phyloP scores from a whole-genome alignment of 2,888 invertebrate genomes.

The Sminthurinus aureus region DNA sequence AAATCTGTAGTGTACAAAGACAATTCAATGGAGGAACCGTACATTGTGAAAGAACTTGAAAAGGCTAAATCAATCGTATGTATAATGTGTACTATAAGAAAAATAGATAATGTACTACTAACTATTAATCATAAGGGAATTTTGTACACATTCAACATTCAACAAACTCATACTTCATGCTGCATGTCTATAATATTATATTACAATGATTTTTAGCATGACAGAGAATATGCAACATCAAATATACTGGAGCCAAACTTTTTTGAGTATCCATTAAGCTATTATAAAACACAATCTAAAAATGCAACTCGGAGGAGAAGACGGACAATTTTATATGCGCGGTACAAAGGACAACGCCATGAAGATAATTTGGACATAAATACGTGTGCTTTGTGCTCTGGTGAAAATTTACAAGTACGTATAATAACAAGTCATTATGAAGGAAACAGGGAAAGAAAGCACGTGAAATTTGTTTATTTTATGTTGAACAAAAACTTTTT shows the following conservation, averaged over 20 bases:
- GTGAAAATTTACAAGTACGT: conserved; percentile 44
- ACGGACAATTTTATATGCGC: background rate
- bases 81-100: background rate
- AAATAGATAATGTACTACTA: too few species aligned
- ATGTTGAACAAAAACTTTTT: too few species aligned
- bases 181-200: too few species aligned
- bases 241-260: background rate
- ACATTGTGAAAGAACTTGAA: background rate
- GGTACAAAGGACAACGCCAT: background rate
- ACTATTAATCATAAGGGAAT: too few species aligned
- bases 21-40: background rate
- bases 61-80: background rate
- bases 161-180: too few species aligned
- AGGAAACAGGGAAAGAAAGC: too few species aligned
- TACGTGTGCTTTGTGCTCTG: conserved; percentile 15
- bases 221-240: background rate
- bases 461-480: too few species aligned
- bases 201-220: too few species aligned
- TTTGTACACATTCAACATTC: too few species aligned
- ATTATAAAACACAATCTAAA: background rate
- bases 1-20: background rate
- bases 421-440: background rate
- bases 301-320: background rate
- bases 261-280: background rate
- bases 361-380: background rate